phyloP scores from a whole-genome alignment of 2,888 invertebrate genomes.

The Mythimna lalbum region DNA sequence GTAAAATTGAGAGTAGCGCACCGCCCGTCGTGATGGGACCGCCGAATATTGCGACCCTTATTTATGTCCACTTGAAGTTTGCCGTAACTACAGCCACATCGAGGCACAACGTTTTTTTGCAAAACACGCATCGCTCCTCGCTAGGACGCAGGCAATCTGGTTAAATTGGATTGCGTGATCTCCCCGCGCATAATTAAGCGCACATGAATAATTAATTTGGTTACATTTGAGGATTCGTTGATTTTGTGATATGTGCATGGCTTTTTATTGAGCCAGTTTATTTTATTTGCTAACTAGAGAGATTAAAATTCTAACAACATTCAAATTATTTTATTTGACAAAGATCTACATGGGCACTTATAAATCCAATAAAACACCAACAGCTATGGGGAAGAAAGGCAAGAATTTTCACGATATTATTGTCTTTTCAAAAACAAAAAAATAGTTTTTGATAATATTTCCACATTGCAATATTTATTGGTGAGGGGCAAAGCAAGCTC shows the following conservation, averaged over 20 bases:
- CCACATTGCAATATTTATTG: too few relatives aligned
- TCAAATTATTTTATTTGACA: background rate
- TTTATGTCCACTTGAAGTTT: conserved; percentile 90
- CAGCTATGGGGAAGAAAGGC: too few relatives aligned
- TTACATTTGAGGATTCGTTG: conserved; percentile 37
- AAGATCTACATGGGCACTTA: too few relatives aligned
- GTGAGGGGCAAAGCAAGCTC: too few relatives aligned
- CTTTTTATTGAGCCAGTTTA: conserved; percentile 8
- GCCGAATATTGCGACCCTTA: conserved; percentile 89
- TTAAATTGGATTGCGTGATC: conserved; percentile 73
- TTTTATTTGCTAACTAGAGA: conserved; percentile 5
- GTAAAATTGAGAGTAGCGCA: conserved; percentile 78
- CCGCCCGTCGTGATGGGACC: conserved; percentile 85
- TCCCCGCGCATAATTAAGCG: conserved; percentile 62
- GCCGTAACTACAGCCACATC: conserved; percentile 81
- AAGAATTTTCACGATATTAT: too few relatives aligned
- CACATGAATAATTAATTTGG: conserved; percentile 59
- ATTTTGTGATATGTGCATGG: conserved; percentile 35
- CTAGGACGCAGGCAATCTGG: conserved; percentile 70
- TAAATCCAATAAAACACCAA: too few relatives aligned
- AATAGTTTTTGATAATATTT: too few relatives aligned
- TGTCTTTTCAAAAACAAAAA: too few relatives aligned
- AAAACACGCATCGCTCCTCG: conserved; percentile 76
- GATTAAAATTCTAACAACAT: background rate
- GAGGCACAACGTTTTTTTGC: conserved; percentile 78